These are phyloP conservation scores for Lethrus apterus DNA, from an alignment of 1,140 invertebrate species.

Conservation along the genomic window DNA sequence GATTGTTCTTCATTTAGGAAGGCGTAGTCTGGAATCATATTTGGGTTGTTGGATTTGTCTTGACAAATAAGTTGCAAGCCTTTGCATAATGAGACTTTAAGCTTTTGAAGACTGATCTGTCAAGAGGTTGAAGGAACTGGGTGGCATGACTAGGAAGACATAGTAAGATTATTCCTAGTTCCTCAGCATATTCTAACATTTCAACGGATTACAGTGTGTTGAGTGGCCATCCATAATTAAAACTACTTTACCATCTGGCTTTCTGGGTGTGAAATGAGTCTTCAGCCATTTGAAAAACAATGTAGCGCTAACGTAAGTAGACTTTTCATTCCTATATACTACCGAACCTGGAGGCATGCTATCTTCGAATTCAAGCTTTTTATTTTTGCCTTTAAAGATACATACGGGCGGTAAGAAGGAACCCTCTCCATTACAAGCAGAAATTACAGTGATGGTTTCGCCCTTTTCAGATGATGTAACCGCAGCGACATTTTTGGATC, in stretches of 20 bases:
- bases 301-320: conserved; percentile 35
- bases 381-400: conserved; percentile 37
- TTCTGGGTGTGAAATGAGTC: conserved; percentile 31
- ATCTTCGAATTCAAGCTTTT: conserved; percentile 36
- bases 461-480: conserved; percentile 36
- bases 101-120: background rate
- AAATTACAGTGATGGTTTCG: conserved; percentile 34
- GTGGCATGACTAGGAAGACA: too few species aligned
- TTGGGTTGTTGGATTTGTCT: background rate
- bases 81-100: background rate
- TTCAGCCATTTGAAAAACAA: conserved; percentile 37
- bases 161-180: conserved; percentile 28
- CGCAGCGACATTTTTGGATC: conserved; percentile 31
- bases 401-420: conserved; percentile 31
- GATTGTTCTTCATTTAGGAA: too few species aligned
- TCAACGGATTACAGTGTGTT: conserved; percentile 24
- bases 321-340: conserved; percentile 38
- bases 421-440: conserved; percentile 30
- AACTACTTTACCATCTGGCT: conserved; percentile 29
- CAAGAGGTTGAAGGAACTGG: background rate
- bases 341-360: conserved; percentile 31
- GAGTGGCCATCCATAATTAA: conserved; percentile 35
- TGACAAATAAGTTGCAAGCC: background rate
- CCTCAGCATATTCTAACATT: conserved; percentile 22
- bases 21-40: conserved; percentile 1